Base-by-base conservation (phyloP, 1,140 invertebrate species). In the Xylocopa sonorina region DNA sequence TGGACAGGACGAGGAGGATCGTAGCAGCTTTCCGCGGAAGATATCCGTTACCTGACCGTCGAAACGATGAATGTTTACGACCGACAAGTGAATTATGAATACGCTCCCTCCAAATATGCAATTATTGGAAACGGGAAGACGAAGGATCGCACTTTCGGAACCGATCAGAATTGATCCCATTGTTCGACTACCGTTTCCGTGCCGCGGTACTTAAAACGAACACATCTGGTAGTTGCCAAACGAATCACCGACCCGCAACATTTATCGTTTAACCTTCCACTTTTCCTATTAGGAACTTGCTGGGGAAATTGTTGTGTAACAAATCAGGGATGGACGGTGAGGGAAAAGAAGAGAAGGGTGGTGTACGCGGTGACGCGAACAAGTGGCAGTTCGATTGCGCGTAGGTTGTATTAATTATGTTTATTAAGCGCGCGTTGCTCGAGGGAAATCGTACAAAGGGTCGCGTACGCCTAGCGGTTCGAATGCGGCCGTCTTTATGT, bases 331-430 rank as follows among this genome's bases (percentile, higher is more conserved):
- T 1, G 14, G 29, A 9, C 50, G 18, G 41, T 6, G n/a, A 34
- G 46, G 4, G 27, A 12, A 34, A 12, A 38, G 32, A n/a, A 38
- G 4, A 34, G 21, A 4, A 10, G 18, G 76, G 72, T 43, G n/a
- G n/a, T n/a, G n/a, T n/a, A n/a, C 12, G 66, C 57, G 79, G 64
- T 69, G 51, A 24, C 48, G n/a, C 16, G 48, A 46, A 46, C 82
- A 53, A 62, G 66, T n/a, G 46, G 43, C 53, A 38, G 75, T 77
- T 85, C 82, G 83, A 85, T 80, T 55, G 78, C 55, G 51, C 63
- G 71, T 63, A 67, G 51, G 46, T 81, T 62, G 79, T 48, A 78
- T 82, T 85, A 85, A 85, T 85, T 82, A 81, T 80, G n/a, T 43
- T 55, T 71, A 81, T 85, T 81, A 69, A 34, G 51, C 29, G 62